These are phyloP conservation scores for Saguinus imperator DNA, from an alignment of 2,113 vertebrate genomes.

Conservation along the genomic window DNA sequence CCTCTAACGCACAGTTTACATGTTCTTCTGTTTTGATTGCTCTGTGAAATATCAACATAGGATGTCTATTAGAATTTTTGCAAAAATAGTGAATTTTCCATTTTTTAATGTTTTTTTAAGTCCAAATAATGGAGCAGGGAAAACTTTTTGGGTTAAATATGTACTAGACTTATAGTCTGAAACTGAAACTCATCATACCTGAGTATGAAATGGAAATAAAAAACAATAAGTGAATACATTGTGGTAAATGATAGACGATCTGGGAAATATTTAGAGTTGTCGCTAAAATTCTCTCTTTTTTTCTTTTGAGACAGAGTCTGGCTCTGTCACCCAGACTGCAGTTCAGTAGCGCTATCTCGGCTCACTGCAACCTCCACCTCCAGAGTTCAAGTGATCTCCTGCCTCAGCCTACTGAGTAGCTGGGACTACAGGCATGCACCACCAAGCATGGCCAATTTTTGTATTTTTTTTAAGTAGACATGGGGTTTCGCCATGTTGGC, in stretches of 20 bases:
- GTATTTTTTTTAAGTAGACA: no score
- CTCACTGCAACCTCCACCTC: no score
- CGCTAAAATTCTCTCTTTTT: neutral
- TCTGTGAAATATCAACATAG: neutral
- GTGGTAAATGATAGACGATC: neutral
- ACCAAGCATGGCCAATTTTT: no score
- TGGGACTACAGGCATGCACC: no score
- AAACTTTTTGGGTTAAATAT: neutral
- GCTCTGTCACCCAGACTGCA: no score
- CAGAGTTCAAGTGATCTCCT: no score
- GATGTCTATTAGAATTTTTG: neutral
- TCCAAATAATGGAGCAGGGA: neutral
- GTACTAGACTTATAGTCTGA: neutral
- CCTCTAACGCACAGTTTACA: neutral
- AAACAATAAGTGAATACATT: neutral
- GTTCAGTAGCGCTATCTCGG: no score
- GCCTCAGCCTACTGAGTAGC: no score
- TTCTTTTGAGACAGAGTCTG: no score
- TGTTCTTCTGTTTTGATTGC: neutral
- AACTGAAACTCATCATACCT: neutral
- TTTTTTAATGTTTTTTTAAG: neutral
- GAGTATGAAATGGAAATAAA: neutral
- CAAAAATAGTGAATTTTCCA: neutral
- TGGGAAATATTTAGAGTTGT: neutral
- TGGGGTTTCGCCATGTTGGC: no score